Evolutionary conservation across 2,888 invertebrate species (phyloP), one percentile per base, ranked within the genome.

Genomic region (Aporophyla nigra): DNA sequence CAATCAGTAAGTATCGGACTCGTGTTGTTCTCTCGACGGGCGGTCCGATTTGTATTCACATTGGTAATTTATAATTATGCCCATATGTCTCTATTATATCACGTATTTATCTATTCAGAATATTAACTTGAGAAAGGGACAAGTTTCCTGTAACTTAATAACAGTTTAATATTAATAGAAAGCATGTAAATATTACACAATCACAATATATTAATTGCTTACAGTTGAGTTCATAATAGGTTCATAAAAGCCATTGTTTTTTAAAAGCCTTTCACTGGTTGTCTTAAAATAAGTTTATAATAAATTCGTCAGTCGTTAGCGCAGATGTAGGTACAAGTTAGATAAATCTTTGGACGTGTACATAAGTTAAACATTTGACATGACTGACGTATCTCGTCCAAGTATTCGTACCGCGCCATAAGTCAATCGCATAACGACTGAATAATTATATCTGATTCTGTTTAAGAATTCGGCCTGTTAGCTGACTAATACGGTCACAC

Each of bases 371-470:
- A 33, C 68, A 63, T 86, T 76, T 72, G 76, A 81, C 74, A 78
- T 78, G 81, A 77, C 68, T 80, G 85, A 85, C 82, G 71, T 86
- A 74, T 88, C 68, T 84, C 73, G 86, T 82, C 59, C 78, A 86
- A 85, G 82, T 84, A 87, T 88, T 84, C 72, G 80, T 79, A 88
- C 81, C 81, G 78, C 83, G 63, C 88, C 88, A 86, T 88, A 88
- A 83, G 74, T 85, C 82, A 69, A 79, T 80, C 86, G 82, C 70
- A 76, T 84, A 80, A 82, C 79, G 84, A 84, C 79, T 74, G 82
- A 83, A 87, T 87, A 88, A 87, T 87, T 88, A 84, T 87, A 87
- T 86, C 87, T 88, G 84, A 87, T 86, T 83, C 80, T 80, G 85
- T 87, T 86, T 87, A 85, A 88, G 87, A 88, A 88, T 88, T 88